Conservation (phyloP, 2,888 invertebrate species). For the Eupelmus urozonus region DNA sequence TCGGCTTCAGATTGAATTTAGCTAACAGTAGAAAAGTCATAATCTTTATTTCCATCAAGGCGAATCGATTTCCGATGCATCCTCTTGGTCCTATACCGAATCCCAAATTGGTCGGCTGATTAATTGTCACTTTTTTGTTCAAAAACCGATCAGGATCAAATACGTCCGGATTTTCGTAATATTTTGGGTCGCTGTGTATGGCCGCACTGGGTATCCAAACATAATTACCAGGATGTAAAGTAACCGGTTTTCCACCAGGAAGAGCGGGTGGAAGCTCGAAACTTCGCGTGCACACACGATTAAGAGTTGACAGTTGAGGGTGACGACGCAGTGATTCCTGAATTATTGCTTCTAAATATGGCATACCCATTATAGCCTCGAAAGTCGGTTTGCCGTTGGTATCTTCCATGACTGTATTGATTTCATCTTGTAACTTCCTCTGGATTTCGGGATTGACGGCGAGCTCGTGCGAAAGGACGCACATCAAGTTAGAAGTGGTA, state of each 20-base stretch:
- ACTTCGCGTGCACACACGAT: slow-evolving; percentile 68
- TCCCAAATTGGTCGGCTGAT: slow-evolving; percentile 31
- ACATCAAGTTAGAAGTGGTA: slow-evolving; percentile 62
- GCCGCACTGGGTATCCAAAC: slow-evolving; percentile 71
- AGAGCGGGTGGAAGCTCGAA: slow-evolving; percentile 70
- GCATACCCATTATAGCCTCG: no score
- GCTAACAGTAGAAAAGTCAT: slow-evolving; percentile 62
- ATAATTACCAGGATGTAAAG: slow-evolving; percentile 67
- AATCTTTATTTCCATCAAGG: slow-evolving; percentile 63
- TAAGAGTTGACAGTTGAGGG: slow-evolving; percentile 62
- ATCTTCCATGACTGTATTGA: no score
- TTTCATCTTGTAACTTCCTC: no score
- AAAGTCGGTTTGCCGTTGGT: no score
- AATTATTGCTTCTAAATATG: no score
- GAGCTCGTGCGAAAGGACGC: no score
- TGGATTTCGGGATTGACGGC: no score
- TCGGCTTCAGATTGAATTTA: slow-evolving; percentile 63
- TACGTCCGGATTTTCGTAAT: slow-evolving; percentile 72
- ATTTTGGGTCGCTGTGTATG: slow-evolving; percentile 72
- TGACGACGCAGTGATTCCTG: no score
- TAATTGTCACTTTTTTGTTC: slow-evolving; percentile 41
- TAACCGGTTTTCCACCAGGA: slow-evolving; percentile 68
- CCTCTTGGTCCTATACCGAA: slow-evolving; percentile 74
- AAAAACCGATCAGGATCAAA: slow-evolving; percentile 75
- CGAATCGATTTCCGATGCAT: slow-evolving; percentile 72